phyloP scores from a whole-genome alignment of 2,888 invertebrate species.

The Drosophila greeni region DNA sequence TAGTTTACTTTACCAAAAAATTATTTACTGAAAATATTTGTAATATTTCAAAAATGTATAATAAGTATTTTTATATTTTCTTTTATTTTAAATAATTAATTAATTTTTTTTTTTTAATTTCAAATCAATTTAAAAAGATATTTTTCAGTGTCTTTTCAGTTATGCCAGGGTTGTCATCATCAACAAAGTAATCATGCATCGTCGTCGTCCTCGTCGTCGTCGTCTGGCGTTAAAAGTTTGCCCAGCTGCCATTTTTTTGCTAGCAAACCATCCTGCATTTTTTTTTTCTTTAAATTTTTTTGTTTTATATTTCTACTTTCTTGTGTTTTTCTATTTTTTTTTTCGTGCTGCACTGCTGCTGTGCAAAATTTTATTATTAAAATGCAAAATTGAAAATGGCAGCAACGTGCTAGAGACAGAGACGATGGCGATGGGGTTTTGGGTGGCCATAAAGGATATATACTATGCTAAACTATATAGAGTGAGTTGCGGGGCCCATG shows the following conservation, averaged over 20 bases:
- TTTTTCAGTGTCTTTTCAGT: conserved; percentile 4
- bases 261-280: conserved; percentile 20
- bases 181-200: conserved; percentile 71
- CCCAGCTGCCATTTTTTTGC: conserved; percentile 54
- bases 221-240: conserved; percentile 57
- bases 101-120: no score
- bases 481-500: conserved; percentile 44
- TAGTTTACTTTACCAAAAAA: no score
- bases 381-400: conserved; percentile 74
- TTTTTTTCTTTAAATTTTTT: conserved; percentile 3
- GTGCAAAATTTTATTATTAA: conserved; percentile 73
- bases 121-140: no score
- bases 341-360: conserved; percentile 44
- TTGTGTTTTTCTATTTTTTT: conserved; percentile 36
- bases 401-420: conserved; percentile 56
- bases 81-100: no score
- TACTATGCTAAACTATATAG: conserved; percentile 1
- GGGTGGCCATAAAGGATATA: conserved; percentile 11
- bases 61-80: no score
- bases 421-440: conserved; percentile 9
- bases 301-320: conserved; percentile 18
- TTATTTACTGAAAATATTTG: no score
- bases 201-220: conserved; percentile 16
- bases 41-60: no score
- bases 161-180: conserved; percentile 68